Base-by-base conservation (phyloP, 2,888 invertebrate genomes). In the Laothoe populi region DNA sequence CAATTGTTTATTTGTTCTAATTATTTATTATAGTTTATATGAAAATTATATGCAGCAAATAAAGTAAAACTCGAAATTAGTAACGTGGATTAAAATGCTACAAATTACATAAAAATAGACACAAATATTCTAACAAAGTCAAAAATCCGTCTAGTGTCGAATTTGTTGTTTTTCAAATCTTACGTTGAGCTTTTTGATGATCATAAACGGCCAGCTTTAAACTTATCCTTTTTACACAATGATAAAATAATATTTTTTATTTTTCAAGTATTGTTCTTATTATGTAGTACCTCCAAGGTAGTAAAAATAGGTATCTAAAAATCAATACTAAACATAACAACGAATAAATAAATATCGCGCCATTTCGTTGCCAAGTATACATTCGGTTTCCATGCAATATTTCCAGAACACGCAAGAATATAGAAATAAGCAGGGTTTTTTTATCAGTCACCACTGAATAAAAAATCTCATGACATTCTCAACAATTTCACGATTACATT, bases 321-420 rank as follows among this genome's bases (percentile, higher is more conserved):
- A 89, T 90, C 90, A 80, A 90, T 90, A 86, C 63, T n/a, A 62
- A 67, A 74, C 87, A 63, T 85, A 80, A 78, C 81, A 77, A 88
- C 88, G 67, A 59, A 49, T 81, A 88, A 88, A 87, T 86, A 88
- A 88, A 86, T 81, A 80, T 79, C 81, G 81, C 87, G 85, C 86
- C 80, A 68, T 78, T 77, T 62, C 58, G 64, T 68, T 67, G 64
- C 66, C 66, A 61, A 69, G 72, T 76, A 70, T 71, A 66, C 66
- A 53, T 53, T 31, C 11, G 31, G 53, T 53, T 53, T 31, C 53
- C 31, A 53, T 5, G 53, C 35, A 19, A 10, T n/a, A 19, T 53
- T 19, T 53, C 10, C 19, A 0, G 19, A 44, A 44, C 44, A 44
- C 44, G 44, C 44, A 49, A 4, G 13, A 31, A 53, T 7, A 24